These are phyloP conservation scores for Notolabrus celidotus DNA, from an alignment of 2,797 vertebrate genomes.

Conservation along the genomic window DNA sequence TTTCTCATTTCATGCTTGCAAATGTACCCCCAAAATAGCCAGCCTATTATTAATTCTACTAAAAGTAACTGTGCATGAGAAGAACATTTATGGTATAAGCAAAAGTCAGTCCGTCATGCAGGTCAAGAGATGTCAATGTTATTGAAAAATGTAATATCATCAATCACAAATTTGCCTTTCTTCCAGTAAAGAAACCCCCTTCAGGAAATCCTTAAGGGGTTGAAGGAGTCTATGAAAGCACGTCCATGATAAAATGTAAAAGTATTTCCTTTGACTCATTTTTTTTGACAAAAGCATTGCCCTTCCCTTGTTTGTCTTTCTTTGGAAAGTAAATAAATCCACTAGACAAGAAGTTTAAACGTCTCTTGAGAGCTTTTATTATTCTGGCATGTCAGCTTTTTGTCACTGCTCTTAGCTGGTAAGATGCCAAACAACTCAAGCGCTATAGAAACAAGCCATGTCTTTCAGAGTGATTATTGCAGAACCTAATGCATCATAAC, in stretches of 20 bases:
- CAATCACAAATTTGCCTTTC: too few species aligned
- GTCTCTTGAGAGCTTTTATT: not conserved
- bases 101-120: too few species aligned
- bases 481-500: conserved; percentile 55
- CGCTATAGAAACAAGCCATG: conserved; percentile 12
- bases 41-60: too few species aligned
- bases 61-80: too few species aligned
- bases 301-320: not conserved
- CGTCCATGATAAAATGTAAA: not conserved
- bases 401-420: conserved; percentile 11
- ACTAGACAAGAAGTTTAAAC: conserved; percentile 10
- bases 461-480: conserved; percentile 52
- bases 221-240: not conserved
- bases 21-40: too few species aligned
- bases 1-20: too few species aligned
- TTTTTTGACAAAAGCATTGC: not conserved
- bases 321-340: not conserved
- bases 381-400: conserved; percentile 18
- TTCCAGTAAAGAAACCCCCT: not conserved
- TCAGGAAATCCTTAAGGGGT: not conserved
- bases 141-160: too few species aligned
- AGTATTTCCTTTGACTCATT: not conserved
- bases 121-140: too few species aligned
- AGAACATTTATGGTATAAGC: too few species aligned
- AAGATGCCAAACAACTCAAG: conserved; percentile 25